Base-by-base conservation (phyloP, 2,797 vertebrate species). In the Poliocrania exsul region DNA sequence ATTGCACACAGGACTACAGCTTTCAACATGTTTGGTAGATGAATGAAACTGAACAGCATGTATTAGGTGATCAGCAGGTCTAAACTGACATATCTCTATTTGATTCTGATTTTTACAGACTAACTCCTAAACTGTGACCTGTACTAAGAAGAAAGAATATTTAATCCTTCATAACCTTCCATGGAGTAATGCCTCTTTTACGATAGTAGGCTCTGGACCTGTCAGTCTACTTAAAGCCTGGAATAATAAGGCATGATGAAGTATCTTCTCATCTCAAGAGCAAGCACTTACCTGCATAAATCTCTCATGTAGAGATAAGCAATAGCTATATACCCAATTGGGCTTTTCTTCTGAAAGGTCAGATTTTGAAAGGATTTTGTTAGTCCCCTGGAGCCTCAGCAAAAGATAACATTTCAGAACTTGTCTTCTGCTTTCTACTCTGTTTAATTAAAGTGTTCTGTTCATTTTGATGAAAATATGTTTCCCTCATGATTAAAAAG, bases 331-430 rank as follows among this genome's bases (percentile, higher is more conserved):
- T 94, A 83, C 57, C 62, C 74, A 96, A 71, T 75, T 86, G 79
- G 72, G 61, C 50, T 95, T 96, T 90, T 44, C 62, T 65, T 72
- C 38, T 81, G 69, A 95, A 95, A 96, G 95, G 93, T 95, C 92
- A 96, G 81, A 28, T 91, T 90, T 91, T 86, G 84, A 97, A 93
- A 94, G 72, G 61, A 96, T 95, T 95, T 95, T 58, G 66, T 87
- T 37, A 56, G 35, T 78, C 15, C 61, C 51, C 49, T 70, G 28
- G 51, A 91, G 74, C 29, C 75, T 83, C 47, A 74, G 80, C 44
- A 74, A 90, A 90, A 60, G 66, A 83, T 69, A 96, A 74, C 77
- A 70, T 90, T 96, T 91, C 62, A 75, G 50, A 91, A 72, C 44
- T 92, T 94, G 65, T 69, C 81, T 75, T 83, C 37, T 79, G 61